Base-by-base conservation (phyloP, 2,113 vertebrate genomes). In the Cololabis saira region DNA sequence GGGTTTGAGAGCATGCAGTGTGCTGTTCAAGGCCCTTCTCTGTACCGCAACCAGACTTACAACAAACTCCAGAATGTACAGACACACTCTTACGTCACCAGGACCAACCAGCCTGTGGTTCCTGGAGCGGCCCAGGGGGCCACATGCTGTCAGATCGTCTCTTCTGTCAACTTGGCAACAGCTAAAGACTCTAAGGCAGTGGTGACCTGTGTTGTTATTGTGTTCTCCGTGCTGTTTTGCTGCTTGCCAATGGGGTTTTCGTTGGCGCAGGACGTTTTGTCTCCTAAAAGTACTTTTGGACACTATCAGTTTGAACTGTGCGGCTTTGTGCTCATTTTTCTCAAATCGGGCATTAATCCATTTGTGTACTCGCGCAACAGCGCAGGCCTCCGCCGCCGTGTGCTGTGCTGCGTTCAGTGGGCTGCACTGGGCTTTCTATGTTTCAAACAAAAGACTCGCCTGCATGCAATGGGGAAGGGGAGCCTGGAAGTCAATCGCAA, bases 361-460 rank as follows among this genome's bases (percentile, higher is more conserved):
- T 99, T 99, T 43, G 95, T 99, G 49, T 99, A 99, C 61, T 98
- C 98, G 0, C 95, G 97, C 15, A 98, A 96, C 92, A 98, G 98
- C 0, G 93, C 95, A 0, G 98, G 97, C 5, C 93, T 99, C 48
- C 90, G 97, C 10, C 93, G 95, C 33, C 94, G 95, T 0, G 94
- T 95, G 40, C 91, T 98, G 17, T 95, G 95, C 92, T 96, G 95
- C 56, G 71, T 98, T 61, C 96, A 93, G 44, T 95, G 94, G 48
- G 24, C 88, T 0, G 90, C 95, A 2, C 85, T 96, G n/a, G 89
- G 92, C 7, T 93, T 95, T 60, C 92, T 94, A 57, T 98, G 98
- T 82, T 98, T 96, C 89, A 94, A 93, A 85, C 95, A 96, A 67
- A 98, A 96, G 91, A 99, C 97, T 0, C 93, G 96, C 14, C 93